Evolutionary conservation across 1,140 invertebrate species (phyloP).

Genomic region (Bombyx mandarina): DNA sequence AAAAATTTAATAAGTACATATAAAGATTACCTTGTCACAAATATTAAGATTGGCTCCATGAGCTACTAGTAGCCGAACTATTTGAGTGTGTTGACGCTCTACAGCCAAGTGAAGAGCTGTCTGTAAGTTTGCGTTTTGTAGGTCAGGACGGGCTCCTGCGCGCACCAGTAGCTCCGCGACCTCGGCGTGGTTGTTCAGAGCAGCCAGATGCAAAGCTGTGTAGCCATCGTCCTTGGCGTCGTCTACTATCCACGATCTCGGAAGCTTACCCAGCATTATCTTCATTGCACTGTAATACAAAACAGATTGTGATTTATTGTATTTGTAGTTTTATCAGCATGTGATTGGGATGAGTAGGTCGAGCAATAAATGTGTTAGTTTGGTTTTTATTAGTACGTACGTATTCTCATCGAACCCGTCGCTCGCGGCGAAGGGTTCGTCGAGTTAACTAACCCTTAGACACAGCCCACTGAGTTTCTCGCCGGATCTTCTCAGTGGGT

Average conservation of each 20-base stretch:
- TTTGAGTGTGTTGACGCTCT: constrained; percentile 95
- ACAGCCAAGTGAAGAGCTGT: constrained; percentile 96
- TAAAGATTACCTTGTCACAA: constrained; percentile 80
- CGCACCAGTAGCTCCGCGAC: constrained; percentile 93
- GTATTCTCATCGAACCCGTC: too few species aligned
- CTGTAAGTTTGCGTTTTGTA: constrained; percentile 96
- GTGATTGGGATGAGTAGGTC: too few species aligned
- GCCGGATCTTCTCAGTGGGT: too few species aligned
- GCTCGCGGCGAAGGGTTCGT: too few species aligned
- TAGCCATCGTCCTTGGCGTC: constrained; percentile 99
- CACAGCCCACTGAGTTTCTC: too few species aligned
- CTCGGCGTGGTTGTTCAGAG: constrained; percentile 97
- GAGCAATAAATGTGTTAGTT: too few species aligned
- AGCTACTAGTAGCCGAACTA: constrained; percentile 91
- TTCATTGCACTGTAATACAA: constrained; percentile 89
- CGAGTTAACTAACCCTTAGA: too few species aligned
- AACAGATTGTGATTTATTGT: neutral
- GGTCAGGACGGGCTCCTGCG: constrained; percentile 92
- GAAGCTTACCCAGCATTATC: constrained; percentile 88
- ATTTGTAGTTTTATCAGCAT: neutral
- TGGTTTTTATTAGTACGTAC: too few species aligned
- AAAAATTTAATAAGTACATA: too few species aligned
- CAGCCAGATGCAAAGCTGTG: constrained; percentile 94
- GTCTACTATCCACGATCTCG: constrained; percentile 97
- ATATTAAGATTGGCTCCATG: constrained; percentile 96